phyloP scores from a whole-genome alignment of 2,888 invertebrate species.

The Phengaris alcon region DNA sequence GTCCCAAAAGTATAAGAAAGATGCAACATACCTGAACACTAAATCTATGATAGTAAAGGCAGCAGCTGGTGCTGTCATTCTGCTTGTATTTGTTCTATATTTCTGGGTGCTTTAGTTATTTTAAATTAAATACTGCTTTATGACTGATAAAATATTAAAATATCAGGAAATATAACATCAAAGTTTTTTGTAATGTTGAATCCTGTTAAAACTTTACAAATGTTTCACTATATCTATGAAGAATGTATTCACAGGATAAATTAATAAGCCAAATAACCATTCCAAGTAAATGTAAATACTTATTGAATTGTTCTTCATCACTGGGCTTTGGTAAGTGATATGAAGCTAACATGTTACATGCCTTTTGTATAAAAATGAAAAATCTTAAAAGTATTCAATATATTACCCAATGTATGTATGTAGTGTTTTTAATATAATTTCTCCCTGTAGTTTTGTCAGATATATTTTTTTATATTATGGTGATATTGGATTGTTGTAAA shows the following conservation, averaged over 20 bases:
- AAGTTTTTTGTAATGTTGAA: slow-evolving; percentile 1
- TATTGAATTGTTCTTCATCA: background rate
- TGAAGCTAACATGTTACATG: background rate
- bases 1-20: slow-evolving; percentile 99
- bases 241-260: background rate
- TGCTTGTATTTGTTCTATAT: slow-evolving; percentile 90
- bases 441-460: slow-evolving; percentile 33
- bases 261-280: slow-evolving; percentile 18
- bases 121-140: background rate
- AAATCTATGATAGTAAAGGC: slow-evolving; percentile 96
- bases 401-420: slow-evolving; percentile 2
- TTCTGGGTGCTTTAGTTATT: slow-evolving; percentile 90
- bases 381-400: background rate
- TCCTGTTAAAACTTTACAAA: background rate
- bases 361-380: slow-evolving; percentile 9
- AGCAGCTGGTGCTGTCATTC: slow-evolving; percentile 88
- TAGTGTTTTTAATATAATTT: slow-evolving; percentile 16
- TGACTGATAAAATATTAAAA: background rate
- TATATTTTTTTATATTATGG: slow-evolving; percentile 44
- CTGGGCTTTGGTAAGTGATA: background rate
- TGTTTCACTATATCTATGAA: background rate
- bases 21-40: slow-evolving; percentile 96
- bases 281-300: slow-evolving; percentile 25
- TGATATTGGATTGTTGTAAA: slow-evolving; percentile 64
- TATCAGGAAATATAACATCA: background rate